Evolutionary conservation across 2,113 vertebrate genomes (phyloP).

Genomic region (Lutjanus erythropterus): DNA sequence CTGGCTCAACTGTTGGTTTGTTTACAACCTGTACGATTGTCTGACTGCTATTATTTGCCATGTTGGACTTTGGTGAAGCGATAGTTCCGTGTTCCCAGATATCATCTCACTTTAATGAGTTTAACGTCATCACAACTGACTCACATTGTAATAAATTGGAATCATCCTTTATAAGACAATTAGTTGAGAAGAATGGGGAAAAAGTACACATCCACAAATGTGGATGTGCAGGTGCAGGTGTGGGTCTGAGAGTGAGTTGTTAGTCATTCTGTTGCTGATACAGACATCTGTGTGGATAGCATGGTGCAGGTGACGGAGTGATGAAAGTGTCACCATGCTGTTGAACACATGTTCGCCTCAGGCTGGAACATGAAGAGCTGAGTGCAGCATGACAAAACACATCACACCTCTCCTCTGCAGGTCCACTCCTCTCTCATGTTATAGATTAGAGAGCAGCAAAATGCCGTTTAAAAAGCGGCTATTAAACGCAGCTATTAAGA

Average conservation of each 20-base stretch:
- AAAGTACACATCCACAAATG: too few species aligned
- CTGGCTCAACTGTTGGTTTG: not conserved
- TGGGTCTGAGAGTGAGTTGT: not conserved
- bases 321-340: constrained; percentile 4
- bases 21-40: not conserved
- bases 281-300: constrained; percentile 1
- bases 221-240: not conserved
- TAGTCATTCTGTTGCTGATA: not conserved
- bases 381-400: not conserved
- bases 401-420: not conserved
- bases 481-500: constrained; percentile 4
- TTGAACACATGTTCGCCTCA: not conserved
- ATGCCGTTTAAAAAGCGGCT: not conserved
- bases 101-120: not conserved
- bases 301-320: not conserved
- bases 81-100: not conserved
- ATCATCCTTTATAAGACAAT: not conserved
- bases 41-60: not conserved
- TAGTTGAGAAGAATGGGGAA: not conserved
- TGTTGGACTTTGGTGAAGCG: not conserved
- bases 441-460: not conserved
- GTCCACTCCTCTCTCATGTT: not conserved
- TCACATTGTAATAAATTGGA: not conserved
- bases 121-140: not conserved
- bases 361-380: not conserved